These are phyloP conservation scores for Drusus annulatus DNA, from an alignment of 1,140 invertebrate species.

Conservation along the genomic window DNA sequence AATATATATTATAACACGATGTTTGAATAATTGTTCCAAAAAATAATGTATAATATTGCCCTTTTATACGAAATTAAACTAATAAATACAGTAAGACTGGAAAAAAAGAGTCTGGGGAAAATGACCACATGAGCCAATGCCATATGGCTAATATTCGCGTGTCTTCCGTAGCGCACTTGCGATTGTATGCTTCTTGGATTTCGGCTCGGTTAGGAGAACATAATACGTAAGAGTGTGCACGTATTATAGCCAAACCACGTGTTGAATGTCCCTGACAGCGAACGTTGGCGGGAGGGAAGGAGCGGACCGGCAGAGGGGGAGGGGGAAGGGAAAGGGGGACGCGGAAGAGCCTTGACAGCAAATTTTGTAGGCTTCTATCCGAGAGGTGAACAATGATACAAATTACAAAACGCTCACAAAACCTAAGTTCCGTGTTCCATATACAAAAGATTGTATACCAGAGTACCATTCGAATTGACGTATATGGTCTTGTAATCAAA, in stretches of 20 bases:
- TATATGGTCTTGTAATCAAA: too few relatives aligned
- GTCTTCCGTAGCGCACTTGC: background rate
- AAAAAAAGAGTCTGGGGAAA: background rate
- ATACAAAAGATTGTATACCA: too few relatives aligned
- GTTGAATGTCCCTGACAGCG: conserved; percentile 43
- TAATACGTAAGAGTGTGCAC: conserved; percentile 2
- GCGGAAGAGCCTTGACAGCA: conserved; percentile 40
- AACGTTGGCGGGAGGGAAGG: conserved; percentile 6
- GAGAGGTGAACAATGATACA: conserved; percentile 15
- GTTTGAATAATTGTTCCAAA: too few relatives aligned
- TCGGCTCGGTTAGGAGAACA: background rate
- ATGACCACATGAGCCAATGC: background rate
- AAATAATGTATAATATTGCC: too few relatives aligned
- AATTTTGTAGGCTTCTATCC: conserved; percentile 44
- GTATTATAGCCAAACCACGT: conserved; percentile 40
- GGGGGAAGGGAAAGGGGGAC: background rate
- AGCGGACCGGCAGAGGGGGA: background rate
- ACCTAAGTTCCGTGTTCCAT: too few relatives aligned
- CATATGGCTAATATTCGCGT: background rate
- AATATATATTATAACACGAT: too few relatives aligned
- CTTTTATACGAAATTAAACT: too few relatives aligned
- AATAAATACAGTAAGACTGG: too few relatives aligned
- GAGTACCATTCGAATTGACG: too few relatives aligned
- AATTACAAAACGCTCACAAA: too few relatives aligned
- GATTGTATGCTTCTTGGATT: background rate